Evolutionary conservation across 1,140 invertebrate species (phyloP).

Genomic region (Drosophila lacertosa): DNA sequence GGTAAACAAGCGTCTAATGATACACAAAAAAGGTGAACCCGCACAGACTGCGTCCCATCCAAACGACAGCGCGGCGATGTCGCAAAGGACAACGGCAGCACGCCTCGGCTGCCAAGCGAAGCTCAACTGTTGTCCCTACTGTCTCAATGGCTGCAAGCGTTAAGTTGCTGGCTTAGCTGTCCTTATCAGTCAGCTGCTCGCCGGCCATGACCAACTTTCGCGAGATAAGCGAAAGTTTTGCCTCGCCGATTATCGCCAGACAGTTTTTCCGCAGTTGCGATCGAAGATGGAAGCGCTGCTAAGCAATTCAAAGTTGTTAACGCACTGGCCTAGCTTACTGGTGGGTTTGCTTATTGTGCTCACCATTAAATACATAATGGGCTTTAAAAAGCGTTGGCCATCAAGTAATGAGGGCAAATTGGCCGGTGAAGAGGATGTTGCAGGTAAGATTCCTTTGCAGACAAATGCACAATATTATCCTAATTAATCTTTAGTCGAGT

Average conservation of each 20-base stretch:
- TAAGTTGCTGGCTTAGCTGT: neutral
- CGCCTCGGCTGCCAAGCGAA: neutral
- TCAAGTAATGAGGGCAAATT: neutral
- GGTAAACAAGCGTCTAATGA: slow-evolving; percentile 58
- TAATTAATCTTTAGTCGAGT: slow-evolving; percentile 23
- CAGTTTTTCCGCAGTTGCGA: slow-evolving; percentile 1
- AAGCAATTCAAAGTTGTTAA: slow-evolving; percentile 52
- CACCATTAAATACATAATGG: slow-evolving; percentile 20
- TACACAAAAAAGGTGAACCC: slow-evolving; percentile 31
- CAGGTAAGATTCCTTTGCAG: slow-evolving; percentile 26
- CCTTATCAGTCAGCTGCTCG: slow-evolving; percentile 29
- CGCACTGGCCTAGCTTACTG: slow-evolving; percentile 52
- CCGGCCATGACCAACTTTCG: slow-evolving; percentile 49
- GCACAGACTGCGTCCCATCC: neutral
- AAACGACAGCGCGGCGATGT: too few relatives aligned
- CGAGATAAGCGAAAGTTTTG: slow-evolving; percentile 32
- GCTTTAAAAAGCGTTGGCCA: neutral
- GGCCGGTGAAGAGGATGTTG: slow-evolving; percentile 37
- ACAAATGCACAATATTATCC: neutral
- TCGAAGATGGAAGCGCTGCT: slow-evolving; percentile 48
- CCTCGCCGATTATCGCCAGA: neutral
- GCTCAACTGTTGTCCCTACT: slow-evolving; percentile 37
- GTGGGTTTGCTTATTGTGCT: slow-evolving; percentile 25
- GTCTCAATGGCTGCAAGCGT: slow-evolving; percentile 25
- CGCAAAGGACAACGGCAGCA: too few relatives aligned